Evolutionary conservation across 2,113 vertebrate species (phyloP), one percentile per base, ranked within the genome.

Genomic region (Chaenogobius annularis): DNA sequence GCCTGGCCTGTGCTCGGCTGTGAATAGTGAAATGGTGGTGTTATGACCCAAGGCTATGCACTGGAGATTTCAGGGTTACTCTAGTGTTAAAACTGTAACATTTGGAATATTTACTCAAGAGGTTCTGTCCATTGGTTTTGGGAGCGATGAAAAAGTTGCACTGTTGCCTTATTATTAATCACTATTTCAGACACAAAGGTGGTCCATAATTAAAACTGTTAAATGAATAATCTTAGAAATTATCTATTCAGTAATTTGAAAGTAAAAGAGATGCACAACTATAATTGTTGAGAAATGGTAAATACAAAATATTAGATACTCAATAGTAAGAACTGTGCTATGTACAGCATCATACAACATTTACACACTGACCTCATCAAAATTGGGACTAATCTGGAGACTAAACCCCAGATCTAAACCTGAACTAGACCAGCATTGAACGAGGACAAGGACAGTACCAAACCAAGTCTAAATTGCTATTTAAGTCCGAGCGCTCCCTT

Each of bases 21-120:
- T 63, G 19, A 43, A 43, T 12, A 7, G 10, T n/a, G 9, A 63
- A 63, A 43, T 19, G 40, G 77, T 61, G 44, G 52, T 48, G 68
- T 64, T 58, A 66, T 77, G 80, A 76, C 59, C 79, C 63, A 74
- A 78, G 82, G 61, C 50, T 67, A 76, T 56, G 66, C 70, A 68
- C 40, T 65, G 77, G 26, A 68, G 72, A 70, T 82, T 66, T 84
- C 56, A 73, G 73, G 43, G 61, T 74, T n/a, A 70, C 66, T 3
- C 47, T 19, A 14, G 15, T 50, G 47, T 7, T 23, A 23, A 55
- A 56, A 23, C 11, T 56, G 20, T 56, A 56, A 58, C 55, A 56
- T 20, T 52, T 52, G 7, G 3, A 8, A 10, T 48, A 2, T 54
- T 20, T 10, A 20, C 12, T 10, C 0, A 46, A 46, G 9, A 46